phyloP scores from a whole-genome alignment of 2,888 invertebrate genomes.

The Morpho deidamia region DNA sequence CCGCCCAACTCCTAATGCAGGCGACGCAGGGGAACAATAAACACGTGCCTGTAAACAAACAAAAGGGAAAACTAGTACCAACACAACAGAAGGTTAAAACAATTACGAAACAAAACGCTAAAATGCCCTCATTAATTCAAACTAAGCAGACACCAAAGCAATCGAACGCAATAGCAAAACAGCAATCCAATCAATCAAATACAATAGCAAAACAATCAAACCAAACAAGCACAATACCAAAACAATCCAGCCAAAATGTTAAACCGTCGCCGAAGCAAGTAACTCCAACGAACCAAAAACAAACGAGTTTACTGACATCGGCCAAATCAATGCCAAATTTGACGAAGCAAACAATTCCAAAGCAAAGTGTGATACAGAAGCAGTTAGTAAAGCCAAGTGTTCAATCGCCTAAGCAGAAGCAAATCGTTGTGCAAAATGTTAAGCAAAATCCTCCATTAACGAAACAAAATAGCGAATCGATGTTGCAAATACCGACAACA shows the following conservation, averaged over 20 bases:
- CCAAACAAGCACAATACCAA: conserved; percentile 10
- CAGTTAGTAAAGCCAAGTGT: conserved; percentile 27
- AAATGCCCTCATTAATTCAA: conserved; percentile 29
- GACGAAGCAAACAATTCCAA: conserved; percentile 21
- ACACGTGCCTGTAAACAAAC: conserved; percentile 26
- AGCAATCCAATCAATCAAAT: conserved; percentile 12
- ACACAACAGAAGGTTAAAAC: conserved; percentile 37
- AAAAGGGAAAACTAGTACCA: conserved; percentile 43
- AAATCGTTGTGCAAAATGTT: conserved; percentile 19
- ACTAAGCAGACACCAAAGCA: conserved; percentile 27
- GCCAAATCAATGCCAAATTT: conserved; percentile 21
- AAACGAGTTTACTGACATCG: conserved; percentile 18
- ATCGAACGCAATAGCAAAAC: too few species aligned
- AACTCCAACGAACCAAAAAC: conserved; percentile 13
- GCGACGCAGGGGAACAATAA: conserved; percentile 45
- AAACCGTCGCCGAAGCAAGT: conserved; percentile 9
- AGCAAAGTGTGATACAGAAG: conserved; percentile 24
- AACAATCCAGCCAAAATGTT: conserved; percentile 7
- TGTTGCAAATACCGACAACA: conserved; percentile 34
- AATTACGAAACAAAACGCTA: conserved; percentile 25
- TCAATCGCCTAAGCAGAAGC: conserved; percentile 39
- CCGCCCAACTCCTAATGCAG: conserved; percentile 63
- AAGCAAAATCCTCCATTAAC: conserved; percentile 26
- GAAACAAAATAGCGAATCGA: conserved; percentile 24
- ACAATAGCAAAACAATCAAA: conserved; percentile 27